Evolutionary conservation across 2,888 invertebrate species (phyloP).

Genomic region (Melipona bicolor): DNA sequence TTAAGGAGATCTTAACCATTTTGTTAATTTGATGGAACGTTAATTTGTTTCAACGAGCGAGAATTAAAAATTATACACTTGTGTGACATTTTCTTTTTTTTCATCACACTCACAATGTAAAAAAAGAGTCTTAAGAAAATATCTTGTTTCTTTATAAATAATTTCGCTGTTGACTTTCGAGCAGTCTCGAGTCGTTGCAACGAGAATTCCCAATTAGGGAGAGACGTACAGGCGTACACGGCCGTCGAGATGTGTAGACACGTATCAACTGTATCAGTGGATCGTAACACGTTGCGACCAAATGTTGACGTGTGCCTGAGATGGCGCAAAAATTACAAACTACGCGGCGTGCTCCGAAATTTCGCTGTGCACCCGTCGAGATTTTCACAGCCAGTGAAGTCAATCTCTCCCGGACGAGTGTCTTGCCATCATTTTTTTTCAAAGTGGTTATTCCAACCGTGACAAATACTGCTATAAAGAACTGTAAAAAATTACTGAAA

Average conservation of each 20-base stretch:
- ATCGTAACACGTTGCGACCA: constrained; percentile 48
- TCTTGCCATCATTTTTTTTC: constrained; percentile 25
- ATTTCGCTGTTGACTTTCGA: neutral
- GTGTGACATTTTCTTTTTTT: neutral
- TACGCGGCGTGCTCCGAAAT: constrained; percentile 18
- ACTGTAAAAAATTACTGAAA: no score
- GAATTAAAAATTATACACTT: no score
- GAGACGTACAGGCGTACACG: constrained; percentile 21
- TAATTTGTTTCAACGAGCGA: no score
- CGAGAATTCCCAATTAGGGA: neutral
- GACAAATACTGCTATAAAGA: no score
- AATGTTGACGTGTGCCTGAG: constrained; percentile 42
- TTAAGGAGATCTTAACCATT: neutral
- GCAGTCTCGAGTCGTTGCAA: neutral
- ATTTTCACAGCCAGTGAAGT: neutral
- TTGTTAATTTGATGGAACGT: neutral
- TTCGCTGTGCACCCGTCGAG: constrained; percentile 8
- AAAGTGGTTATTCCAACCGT: no score
- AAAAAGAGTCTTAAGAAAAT: neutral
- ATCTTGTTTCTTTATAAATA: neutral
- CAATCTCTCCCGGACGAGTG: constrained; percentile 11
- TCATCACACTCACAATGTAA: neutral
- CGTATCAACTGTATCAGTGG: constrained; percentile 26
- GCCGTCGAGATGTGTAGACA: constrained; percentile 6
- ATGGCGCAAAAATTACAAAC: constrained; percentile 35